A percentile compares a stretch with the other conserved stretches of the same genome.
Conservation (phyloP, 2,888 invertebrate genomes). For the Lithophane socia region DNA sequence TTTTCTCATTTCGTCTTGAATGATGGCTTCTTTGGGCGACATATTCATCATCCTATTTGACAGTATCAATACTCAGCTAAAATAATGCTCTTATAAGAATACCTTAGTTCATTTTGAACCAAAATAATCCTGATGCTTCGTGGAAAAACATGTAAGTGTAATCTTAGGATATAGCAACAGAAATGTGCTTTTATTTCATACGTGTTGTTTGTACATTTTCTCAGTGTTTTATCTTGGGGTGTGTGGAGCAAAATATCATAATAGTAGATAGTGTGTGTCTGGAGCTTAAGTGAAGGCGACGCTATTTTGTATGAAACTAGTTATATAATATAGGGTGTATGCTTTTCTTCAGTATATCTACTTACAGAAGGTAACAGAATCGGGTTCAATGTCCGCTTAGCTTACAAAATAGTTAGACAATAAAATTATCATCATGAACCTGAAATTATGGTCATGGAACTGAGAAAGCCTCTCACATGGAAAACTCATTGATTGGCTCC, state of each 20-base stretch:
- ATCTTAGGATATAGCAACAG: slow-evolving; percentile 37
- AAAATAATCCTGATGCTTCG: slow-evolving; percentile 28
- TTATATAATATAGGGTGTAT: slow-evolving; percentile 6
- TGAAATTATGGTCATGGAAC: no score
- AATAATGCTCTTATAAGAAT: slow-evolving; percentile 55
- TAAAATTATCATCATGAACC: background rate
- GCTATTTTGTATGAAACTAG: slow-evolving; percentile 23
- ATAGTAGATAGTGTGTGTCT: slow-evolving; percentile 36
- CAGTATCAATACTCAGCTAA: slow-evolving; percentile 68
- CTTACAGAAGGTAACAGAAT: background rate
- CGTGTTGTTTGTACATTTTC: slow-evolving; percentile 40
- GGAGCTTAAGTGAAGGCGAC: slow-evolving; percentile 29
- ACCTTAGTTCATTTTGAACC: slow-evolving; percentile 19
- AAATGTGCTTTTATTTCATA: slow-evolving; percentile 51
- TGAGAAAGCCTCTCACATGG: background rate
- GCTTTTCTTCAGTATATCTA: background rate
- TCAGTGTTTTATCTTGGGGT: slow-evolving; percentile 37
- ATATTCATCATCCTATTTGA: slow-evolving; percentile 72
- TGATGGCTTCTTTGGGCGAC: slow-evolving; percentile 49
- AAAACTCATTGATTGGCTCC: background rate
- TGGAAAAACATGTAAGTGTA: slow-evolving; percentile 56
- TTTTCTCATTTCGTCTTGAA: slow-evolving; percentile 43
- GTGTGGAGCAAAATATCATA: slow-evolving; percentile 29
- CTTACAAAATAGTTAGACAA: background rate
- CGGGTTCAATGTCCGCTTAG: background rate